Evolutionary conservation across 2,888 invertebrate genomes (phyloP), one percentile per base, ranked within the genome.

Genomic region (Athetis lepigone): DNA sequence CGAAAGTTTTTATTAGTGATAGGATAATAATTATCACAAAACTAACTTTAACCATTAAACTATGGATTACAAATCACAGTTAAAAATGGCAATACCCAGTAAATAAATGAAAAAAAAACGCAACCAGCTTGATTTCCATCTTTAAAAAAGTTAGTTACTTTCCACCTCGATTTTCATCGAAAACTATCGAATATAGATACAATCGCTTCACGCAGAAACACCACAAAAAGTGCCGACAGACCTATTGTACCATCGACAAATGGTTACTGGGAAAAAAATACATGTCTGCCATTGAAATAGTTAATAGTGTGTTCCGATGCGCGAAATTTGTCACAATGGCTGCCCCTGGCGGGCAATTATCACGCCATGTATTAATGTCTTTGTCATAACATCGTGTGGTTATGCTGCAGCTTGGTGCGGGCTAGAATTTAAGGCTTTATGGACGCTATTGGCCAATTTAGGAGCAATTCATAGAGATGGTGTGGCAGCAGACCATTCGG

Each of bases 231-330:
- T 85, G 85, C 90, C 90, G 91, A 88, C 79, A 85, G 73, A 59
- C 51, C 70, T 83, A 85, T 86, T 88, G 89, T 89, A 76, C 66
- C 70, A 57, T 76, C 82, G 87, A 90, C 91, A 90, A 91, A 92
- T 91, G 84, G 88, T 88, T 88, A 85, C 80, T 78, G 77, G 80
- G 85, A 86, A 84, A 78, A 77, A 82, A 75, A 80, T 55, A 81
- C 77, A 87, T 68, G 70, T 70, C 85, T 75, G 84, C 87, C 80
- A 89, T 92, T 87, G 89, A 88, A 91, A 88, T 85, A 77, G 87
- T 88, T 93, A 92, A 93, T 92, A 91, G 92, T 86, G 92, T 92
- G 88, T 85, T 80, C 75, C 88, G 91, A 89, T 83, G 92, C 93
- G 93, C 83, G 86, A 91, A 92, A 93, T 93, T 88, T 88, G 88